phyloP scores from a whole-genome alignment of 2,797 vertebrate genomes.

The Dendrocincla fuliginosa region DNA sequence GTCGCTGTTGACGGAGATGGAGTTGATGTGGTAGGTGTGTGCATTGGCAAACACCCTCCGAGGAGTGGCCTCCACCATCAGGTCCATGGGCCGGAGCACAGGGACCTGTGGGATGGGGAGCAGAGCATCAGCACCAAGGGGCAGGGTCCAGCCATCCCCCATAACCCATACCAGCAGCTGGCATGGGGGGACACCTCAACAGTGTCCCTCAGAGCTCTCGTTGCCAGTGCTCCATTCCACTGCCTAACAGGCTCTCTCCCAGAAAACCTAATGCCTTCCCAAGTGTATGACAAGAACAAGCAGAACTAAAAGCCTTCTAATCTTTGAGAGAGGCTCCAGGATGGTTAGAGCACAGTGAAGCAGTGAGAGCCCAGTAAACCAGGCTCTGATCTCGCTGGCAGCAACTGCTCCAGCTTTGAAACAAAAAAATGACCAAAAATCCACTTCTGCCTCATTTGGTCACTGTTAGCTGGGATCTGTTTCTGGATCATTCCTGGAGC shows the following conservation, averaged over 20 bases:
- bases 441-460: background rate
- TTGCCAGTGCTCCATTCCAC: background rate
- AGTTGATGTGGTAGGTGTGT: constrained; percentile 98
- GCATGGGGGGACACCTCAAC: rapidly evolving
- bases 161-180: rapidly evolving
- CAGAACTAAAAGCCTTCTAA: background rate
- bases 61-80: constrained; percentile 95
- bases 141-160: background rate
- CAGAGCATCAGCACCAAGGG: background rate
- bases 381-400: background rate
- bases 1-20: constrained; percentile 97
- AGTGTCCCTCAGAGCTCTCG: rapidly evolving
- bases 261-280: background rate
- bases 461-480: background rate
- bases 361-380: background rate
- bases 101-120: constrained; percentile 81
- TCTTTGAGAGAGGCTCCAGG: background rate
- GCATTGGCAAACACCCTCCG: constrained; percentile 92
- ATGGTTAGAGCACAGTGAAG: rapidly evolving
- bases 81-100: constrained; percentile 92
- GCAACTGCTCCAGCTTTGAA: background rate
- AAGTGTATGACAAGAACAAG: rapidly evolving
- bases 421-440: background rate
- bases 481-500: background rate
- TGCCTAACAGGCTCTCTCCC: background rate